A percentile compares a stretch with the other conserved stretches of the same genome.
These are phyloP conservation scores for Dasyornis broadbenti DNA, from an alignment of 2,113 vertebrate genomes.

Conservation along the genomic window DNA sequence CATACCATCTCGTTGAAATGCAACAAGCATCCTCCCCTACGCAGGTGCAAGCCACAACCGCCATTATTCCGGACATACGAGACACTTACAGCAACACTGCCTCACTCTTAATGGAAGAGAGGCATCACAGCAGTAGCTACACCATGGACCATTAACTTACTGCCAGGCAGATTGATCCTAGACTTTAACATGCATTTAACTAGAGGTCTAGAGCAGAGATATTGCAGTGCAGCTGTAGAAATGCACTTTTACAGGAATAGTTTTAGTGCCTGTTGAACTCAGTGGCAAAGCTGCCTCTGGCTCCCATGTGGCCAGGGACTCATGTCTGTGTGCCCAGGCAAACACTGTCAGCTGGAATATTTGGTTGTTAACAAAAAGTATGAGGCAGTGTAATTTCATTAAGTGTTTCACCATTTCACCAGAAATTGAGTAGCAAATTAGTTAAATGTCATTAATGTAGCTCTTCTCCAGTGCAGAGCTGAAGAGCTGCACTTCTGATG, in stretches of 20 bases:
- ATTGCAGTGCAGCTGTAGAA: not conserved
- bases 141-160: not conserved
- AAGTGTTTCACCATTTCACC: not conserved
- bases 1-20: not conserved
- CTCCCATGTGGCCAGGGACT: not conserved
- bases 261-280: not conserved
- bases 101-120: not conserved
- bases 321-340: fast-evolving
- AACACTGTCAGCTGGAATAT: not conserved
- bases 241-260: not conserved
- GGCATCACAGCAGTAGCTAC: not conserved
- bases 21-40: not conserved
- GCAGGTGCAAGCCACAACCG: not conserved
- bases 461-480: not conserved
- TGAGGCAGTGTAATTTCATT: not conserved
- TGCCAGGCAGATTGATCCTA: not conserved
- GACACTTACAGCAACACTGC: not conserved
- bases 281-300: not conserved
- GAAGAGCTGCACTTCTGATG: not conserved
- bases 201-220: not conserved
- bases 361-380: not conserved
- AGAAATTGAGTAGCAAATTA: not conserved
- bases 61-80: not conserved
- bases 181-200: not conserved
- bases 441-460: not conserved